phyloP scores from a whole-genome alignment of 2,113 vertebrate species.

The Pomatorhinus ruficollis region DNA sequence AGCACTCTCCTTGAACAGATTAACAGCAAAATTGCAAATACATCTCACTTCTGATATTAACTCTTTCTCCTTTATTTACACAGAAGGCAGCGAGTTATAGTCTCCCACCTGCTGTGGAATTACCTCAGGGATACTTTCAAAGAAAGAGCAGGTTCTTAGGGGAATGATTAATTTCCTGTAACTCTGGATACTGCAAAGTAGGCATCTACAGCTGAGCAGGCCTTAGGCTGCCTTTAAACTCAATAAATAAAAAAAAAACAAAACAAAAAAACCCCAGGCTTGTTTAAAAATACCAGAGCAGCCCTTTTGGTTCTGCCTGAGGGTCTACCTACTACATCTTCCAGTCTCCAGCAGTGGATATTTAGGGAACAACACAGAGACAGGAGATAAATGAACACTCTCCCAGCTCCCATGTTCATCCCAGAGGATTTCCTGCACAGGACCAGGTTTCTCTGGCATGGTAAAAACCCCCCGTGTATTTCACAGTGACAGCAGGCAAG shows the following conservation, averaged over 20 bases:
- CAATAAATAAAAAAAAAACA: neutral
- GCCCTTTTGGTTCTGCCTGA: neutral
- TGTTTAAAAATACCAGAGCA: constrained; percentile 5
- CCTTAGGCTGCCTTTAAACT: neutral
- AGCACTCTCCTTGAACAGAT: neutral
- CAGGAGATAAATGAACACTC: neutral
- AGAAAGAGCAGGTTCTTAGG: constrained; percentile 16
- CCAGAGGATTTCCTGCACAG: neutral
- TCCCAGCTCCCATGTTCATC: neutral
- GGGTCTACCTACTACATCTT: neutral
- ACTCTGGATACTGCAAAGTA: neutral
- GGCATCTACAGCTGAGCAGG: neutral
- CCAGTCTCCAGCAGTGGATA: neutral
- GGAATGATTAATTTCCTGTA: constrained; percentile 35
- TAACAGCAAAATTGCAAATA: neutral
- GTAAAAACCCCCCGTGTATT: neutral
- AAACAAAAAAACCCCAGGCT: neutral
- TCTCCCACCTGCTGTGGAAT: neutral
- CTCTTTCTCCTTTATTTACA: neutral
- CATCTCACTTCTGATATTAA: neutral
- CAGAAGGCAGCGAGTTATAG: neutral
- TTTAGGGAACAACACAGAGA: neutral
- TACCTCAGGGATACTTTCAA: constrained; percentile 16
- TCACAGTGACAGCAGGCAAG: neutral
- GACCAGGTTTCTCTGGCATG: neutral